Base-by-base conservation (phyloP, 2,888 invertebrate genomes). In the Spilarctia lutea region DNA sequence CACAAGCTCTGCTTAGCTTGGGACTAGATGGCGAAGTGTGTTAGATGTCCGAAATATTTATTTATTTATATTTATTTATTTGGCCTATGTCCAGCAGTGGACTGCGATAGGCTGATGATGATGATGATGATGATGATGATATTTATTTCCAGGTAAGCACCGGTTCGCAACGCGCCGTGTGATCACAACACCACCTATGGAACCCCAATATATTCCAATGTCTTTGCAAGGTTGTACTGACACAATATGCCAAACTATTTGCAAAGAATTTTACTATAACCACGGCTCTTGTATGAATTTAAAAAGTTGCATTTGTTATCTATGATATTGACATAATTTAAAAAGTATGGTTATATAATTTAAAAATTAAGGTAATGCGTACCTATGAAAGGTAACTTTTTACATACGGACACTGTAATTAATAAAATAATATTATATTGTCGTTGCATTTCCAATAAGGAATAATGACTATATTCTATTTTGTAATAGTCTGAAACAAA, bases 301-400 rank as follows among this genome's bases (percentile, higher is more conserved):
- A n/a, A n/a, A 27, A 18, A 69, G 8, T 56, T 69, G 69, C 24
- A 27, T 69, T 39, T 69, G 69, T 56, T 69, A 60, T 18, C 7
- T 69, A 27, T 69, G 39, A 30, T 18, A 69, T 69, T 27, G 27
- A 2, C 35, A 33, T 13, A 65, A 35, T 65, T 20, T n/a, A 39
- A 65, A 65, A 65, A 20, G 24, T 48, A 56, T 56, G n/a, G 65
- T 7, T 18, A 33, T 8, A 13, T n/a, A 27, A 63, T 48, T 18
- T 48, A 30, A 2, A 39, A 33, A 66, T 39, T 24, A 3, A 10
- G 24, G n/a, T 66, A 60, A 27, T 27, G 63, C 27, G 60, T 60
- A 60, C n/a, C n/a, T 56, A 27, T 27, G n/a, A 27, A 27, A 13
- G 4, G 24, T 27, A 27, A 3, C 13, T 27, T 60, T 60, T 13